phyloP scores from a whole-genome alignment of 2,888 invertebrate species.

The Pristionchus maxplancki region DNA sequence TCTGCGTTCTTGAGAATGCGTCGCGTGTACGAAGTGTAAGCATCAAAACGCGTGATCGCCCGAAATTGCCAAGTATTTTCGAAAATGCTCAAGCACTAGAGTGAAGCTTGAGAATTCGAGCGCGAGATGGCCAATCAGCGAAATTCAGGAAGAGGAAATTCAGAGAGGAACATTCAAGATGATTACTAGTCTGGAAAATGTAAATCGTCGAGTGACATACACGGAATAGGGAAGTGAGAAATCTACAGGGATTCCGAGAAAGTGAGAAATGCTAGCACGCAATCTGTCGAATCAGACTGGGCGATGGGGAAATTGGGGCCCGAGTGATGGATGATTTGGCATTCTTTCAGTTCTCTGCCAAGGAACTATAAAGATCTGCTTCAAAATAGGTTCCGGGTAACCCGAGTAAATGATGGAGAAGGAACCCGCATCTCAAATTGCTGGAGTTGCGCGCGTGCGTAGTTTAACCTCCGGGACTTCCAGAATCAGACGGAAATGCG shows the following conservation, averaged over 20 bases:
- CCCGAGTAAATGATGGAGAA: neutral
- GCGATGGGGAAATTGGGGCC: neutral
- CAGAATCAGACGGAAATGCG: neutral
- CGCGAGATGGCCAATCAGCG: neutral
- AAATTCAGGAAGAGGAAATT: constrained; percentile 3
- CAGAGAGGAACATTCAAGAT: neutral
- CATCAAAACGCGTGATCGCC: too few relatives aligned
- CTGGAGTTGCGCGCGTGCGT: neutral
- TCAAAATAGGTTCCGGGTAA: neutral
- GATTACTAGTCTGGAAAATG: too few relatives aligned
- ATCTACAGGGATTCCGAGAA: neutral
- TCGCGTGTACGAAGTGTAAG: neutral
- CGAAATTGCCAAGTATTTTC: neutral
- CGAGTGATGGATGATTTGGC: neutral
- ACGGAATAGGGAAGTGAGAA: neutral
- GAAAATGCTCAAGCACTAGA: neutral
- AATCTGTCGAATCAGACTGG: neutral
- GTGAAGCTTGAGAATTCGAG: neutral
- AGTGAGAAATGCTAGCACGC: neutral
- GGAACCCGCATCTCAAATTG: neutral
- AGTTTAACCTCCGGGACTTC: neutral
- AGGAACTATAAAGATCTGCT: too few relatives aligned
- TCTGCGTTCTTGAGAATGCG: neutral
- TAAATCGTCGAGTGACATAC: neutral
- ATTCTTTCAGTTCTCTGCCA: too few relatives aligned